A percentile compares a stretch with the other conserved stretches of the same genome.
Conservation (phyloP, 2,797 vertebrate genomes). For the Sebastes diaconus region DNA sequence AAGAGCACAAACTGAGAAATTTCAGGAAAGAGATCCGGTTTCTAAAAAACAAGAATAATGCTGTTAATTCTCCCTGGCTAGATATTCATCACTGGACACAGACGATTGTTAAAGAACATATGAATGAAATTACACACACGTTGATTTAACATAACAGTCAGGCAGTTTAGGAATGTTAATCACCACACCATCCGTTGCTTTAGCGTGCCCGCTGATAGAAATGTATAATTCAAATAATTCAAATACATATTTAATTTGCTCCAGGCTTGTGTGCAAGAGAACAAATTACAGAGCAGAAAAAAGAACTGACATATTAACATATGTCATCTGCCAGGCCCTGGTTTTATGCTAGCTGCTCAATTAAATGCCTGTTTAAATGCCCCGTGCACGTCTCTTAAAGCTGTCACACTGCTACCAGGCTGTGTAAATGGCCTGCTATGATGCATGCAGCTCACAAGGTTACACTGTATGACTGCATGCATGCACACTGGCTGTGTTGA, state of each 20-base stretch:
- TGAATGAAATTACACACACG: conserved; percentile 79
- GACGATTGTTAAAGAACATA: conserved; percentile 82
- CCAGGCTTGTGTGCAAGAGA: conserved; percentile 83
- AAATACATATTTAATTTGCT: conserved; percentile 84
- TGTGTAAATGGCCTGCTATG: conserved; percentile 10
- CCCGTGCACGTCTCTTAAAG: conserved; percentile 78
- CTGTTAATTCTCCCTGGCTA: conserved; percentile 54
- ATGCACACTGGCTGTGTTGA: neutral
- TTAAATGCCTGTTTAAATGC: conserved; percentile 84
- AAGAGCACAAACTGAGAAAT: neutral
- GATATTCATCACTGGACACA: conserved; percentile 75
- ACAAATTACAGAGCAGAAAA: conserved; percentile 86
- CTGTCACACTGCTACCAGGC: conserved; percentile 17
- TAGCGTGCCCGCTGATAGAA: conserved; percentile 76
- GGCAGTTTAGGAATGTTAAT: conserved; percentile 85
- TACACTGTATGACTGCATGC: neutral
- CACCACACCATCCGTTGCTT: conserved; percentile 81
- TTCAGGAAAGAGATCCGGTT: neutral
- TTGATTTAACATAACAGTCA: conserved; percentile 81
- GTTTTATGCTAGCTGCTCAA: conserved; percentile 80
- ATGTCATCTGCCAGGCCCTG: conserved; percentile 84
- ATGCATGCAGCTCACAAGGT: conserved; percentile 1
- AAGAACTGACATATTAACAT: conserved; percentile 87
- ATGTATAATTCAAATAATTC: conserved; percentile 82
- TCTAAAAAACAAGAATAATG: neutral